A percentile compares a stretch with the other conserved stretches of the same genome.
These are phyloP conservation scores for Dichetophora obliterata DNA, from an alignment of 2,888 invertebrate species.

Conservation along the genomic window DNA sequence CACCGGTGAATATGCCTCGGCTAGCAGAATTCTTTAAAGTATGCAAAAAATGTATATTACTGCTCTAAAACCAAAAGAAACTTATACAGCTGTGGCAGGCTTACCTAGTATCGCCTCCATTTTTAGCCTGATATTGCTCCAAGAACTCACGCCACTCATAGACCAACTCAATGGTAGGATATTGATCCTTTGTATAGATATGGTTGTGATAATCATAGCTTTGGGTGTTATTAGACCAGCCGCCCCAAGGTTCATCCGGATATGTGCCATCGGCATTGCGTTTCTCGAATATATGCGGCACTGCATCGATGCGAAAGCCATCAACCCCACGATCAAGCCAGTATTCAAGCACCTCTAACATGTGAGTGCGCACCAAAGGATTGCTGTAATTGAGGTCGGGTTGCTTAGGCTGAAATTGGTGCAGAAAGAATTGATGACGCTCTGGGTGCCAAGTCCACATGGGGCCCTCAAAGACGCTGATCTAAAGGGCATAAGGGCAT, in stretches of 20 bases:
- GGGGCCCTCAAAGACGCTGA: conserved; percentile 74
- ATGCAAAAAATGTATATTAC: not conserved
- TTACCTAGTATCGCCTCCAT: conserved; percentile 64
- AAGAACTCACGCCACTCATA: conserved; percentile 73
- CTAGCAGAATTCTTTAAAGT: conserved; percentile 68
- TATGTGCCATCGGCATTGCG: conserved; percentile 57
- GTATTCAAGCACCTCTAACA: conserved; percentile 76
- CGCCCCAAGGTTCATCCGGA: conserved; percentile 72
- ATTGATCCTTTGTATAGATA: conserved; percentile 75
- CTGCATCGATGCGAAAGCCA: conserved; percentile 81
- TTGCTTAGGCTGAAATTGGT: conserved; percentile 75
- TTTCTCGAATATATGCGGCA: conserved; percentile 74
- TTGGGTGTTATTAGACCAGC: conserved; percentile 69
- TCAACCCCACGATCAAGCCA: conserved; percentile 84
- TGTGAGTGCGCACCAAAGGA: conserved; percentile 75
- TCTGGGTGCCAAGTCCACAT: conserved; percentile 78
- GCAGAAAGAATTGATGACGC: conserved; percentile 78
- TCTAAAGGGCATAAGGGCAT: conserved; percentile 36
- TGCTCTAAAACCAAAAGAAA: not conserved
- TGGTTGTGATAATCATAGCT: conserved; percentile 74
- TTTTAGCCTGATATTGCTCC: conserved; percentile 65
- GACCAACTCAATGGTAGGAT: conserved; percentile 73
- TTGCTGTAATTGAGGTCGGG: conserved; percentile 86
- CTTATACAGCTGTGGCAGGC: not conserved
- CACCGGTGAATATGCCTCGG: conserved; percentile 74